Base-by-base conservation (phyloP, 2,888 invertebrate species). In the Euzophera pinguis region DNA sequence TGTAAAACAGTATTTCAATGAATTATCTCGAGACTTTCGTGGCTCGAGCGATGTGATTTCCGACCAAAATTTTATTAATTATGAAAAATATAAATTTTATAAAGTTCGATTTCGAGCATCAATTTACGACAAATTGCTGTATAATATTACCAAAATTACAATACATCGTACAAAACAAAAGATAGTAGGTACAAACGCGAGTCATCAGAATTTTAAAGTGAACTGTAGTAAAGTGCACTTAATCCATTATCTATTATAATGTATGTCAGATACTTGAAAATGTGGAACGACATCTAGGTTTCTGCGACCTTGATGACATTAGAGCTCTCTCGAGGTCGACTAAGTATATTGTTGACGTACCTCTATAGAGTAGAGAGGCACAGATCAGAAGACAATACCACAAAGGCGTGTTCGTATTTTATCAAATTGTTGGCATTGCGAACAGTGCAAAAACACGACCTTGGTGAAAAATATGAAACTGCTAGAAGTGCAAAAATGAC, bases 231-330 rank as follows among this genome's bases (percentile, higher is more conserved):
- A 42, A 53, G 39, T 45, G 47, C 47, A 52, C 32, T 54, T 39
- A 27, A 13, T 38, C 38, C 38, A 22, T 38, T 50, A n/a, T 49
- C 13, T 16, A 39, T 38, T 49, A 52, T 52, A 50, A 56, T 59
- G 53, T 57, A 32, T 61, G 61, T 57, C 59, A 56, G 39, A 43
- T 42, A 50, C 52, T 22, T 29, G 41, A 49, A 53, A 49, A 57
- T 53, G 53, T 47, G 22, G 47, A 50, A 42, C 56, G 29, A 48
- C 43, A 43, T 50, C 16, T 52, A 47, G 50, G 54, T 58, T 60
- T 59, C 51, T 58, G 41, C 59, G 59, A 55, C 62, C 62, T 62
- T 64, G 64, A 61, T 64, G 61, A 53, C 57, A 56, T 52, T 55
- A 53, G 55, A 52, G 41, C 47, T 2, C 49, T 13, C 39, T 42